Percentiles rank a stretch among this genome's conserved stretches.
Conservation (phyloP, 2,797 vertebrate genomes). For the Eulemur coronatus region DNA sequence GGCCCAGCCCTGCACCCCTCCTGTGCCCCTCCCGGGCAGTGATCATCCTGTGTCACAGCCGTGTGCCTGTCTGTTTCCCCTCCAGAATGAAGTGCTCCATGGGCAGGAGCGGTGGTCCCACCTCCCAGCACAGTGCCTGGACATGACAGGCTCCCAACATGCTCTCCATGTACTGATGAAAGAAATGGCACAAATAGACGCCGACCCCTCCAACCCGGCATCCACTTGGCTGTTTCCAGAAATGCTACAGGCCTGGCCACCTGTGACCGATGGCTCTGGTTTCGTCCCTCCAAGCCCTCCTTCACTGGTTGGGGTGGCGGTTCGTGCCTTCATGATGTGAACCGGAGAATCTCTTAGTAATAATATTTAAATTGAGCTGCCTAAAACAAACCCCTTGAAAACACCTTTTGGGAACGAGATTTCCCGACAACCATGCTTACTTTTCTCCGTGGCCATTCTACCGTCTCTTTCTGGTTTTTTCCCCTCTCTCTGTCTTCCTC, state of each 20-base stretch:
- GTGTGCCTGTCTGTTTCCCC: accelerated
- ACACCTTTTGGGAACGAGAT: neutral
- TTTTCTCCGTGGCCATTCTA: neutral
- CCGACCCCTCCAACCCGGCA: neutral
- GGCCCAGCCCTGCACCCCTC: neutral
- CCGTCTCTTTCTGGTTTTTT: neutral
- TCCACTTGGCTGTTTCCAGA: neutral
- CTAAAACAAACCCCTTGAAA: neutral
- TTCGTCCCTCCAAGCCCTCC: neutral
- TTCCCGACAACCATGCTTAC: neutral
- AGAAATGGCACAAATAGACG: neutral
- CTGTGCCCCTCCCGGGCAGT: neutral
- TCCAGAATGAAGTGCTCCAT: neutral
- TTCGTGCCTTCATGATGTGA: neutral
- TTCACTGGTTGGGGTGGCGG: neutral
- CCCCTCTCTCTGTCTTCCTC: neutral
- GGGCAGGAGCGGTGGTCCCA: neutral
- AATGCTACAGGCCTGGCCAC: neutral
- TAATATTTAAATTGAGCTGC: neutral
- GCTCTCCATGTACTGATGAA: neutral
- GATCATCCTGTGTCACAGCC: neutral
- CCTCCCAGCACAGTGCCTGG: no score
- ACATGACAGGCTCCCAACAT: neutral
- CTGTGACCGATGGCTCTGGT: neutral
- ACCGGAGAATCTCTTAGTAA: neutral